A percentile compares a stretch with the other conserved stretches of the same genome.
These are phyloP conservation scores for Ectemnius cavifrons DNA, from an alignment of 2,888 invertebrate genomes.

Conservation along the genomic window DNA sequence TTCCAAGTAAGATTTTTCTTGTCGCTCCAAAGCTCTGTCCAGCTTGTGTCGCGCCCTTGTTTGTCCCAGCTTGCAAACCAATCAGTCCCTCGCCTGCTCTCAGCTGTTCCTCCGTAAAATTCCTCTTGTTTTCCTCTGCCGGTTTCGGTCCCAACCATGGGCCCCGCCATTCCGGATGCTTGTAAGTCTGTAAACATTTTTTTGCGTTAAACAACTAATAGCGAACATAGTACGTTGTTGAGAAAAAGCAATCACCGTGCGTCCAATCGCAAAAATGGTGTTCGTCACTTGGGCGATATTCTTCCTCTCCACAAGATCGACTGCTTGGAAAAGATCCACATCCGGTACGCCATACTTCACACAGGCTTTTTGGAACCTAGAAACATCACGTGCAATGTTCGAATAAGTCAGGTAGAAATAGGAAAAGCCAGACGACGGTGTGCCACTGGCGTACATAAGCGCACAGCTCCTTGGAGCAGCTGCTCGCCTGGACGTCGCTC, in stretches of 20 bases:
- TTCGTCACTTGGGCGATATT: conserved; percentile 93
- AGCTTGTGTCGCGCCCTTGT: conserved; percentile 90
- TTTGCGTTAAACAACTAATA: background rate
- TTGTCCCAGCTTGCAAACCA: conserved; percentile 92
- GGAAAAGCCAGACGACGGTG: background rate
- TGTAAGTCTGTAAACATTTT: conserved; percentile 82
- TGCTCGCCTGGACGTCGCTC: conserved; percentile 68
- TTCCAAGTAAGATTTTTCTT: conserved; percentile 89
- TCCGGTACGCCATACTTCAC: conserved; percentile 91
- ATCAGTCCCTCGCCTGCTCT: conserved; percentile 91
- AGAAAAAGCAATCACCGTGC: conserved; percentile 82
- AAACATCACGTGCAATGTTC: conserved; percentile 47
- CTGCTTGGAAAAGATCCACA: conserved; percentile 93
- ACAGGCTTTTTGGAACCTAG: conserved; percentile 90
- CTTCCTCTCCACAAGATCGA: conserved; percentile 94
- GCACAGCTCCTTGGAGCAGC: conserved; percentile 65
- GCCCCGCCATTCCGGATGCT: conserved; percentile 91
- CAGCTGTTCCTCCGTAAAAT: conserved; percentile 84
- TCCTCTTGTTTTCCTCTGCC: conserved; percentile 85
- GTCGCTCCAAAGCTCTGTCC: conserved; percentile 93
- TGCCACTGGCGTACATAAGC: conserved; percentile 20
- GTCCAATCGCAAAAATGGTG: conserved; percentile 92
- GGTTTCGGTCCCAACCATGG: conserved; percentile 91
- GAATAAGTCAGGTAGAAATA: background rate
- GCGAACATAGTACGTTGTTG: background rate